A percentile compares a stretch with the other conserved stretches of the same genome.
Evolutionary conservation across 1,140 invertebrate species (phyloP).

Genomic region (Phenacoccus solenopsis): DNA sequence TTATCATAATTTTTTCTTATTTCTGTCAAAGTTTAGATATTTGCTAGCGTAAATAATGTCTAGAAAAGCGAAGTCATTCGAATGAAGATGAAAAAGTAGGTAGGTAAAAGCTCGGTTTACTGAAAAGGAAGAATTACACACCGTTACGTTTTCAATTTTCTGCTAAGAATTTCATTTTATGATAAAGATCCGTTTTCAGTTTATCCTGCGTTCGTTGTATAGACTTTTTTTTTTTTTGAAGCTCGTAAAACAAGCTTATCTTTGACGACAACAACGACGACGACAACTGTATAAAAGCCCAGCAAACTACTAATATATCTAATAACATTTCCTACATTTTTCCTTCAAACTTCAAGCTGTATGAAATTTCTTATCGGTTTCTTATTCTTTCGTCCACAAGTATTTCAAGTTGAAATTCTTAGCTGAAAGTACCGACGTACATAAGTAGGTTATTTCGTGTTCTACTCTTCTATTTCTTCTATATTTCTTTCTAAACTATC

Average conservation of each 20-base stretch:
- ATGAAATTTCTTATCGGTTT: neutral
- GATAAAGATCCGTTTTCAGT: neutral
- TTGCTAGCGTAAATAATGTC: too few species aligned
- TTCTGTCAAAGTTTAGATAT: too few species aligned
- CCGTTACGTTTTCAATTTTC: neutral
- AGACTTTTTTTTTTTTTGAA: neutral
- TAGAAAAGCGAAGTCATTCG: too few species aligned
- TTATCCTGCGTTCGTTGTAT: neutral
- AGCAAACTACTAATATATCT: neutral
- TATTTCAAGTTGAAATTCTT: too few species aligned
- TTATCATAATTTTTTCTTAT: too few species aligned
- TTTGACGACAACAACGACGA: neutral
- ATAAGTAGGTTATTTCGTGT: too few species aligned
- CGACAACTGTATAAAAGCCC: neutral
- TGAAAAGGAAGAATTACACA: neutral
- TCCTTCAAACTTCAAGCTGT: neutral
- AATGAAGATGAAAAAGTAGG: neutral
- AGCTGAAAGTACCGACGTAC: too few species aligned
- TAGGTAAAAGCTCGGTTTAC: neutral
- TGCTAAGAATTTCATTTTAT: neutral
- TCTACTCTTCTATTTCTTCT: too few species aligned
- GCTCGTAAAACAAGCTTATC: slow-evolving; percentile 1
- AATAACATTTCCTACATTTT: neutral
- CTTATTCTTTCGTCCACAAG: too few species aligned
- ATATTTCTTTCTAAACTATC: too few species aligned